Evolutionary conservation across 1,140 invertebrate species (phyloP), one percentile per base, ranked within the genome.

Genomic region (Orussus abietinus): DNA sequence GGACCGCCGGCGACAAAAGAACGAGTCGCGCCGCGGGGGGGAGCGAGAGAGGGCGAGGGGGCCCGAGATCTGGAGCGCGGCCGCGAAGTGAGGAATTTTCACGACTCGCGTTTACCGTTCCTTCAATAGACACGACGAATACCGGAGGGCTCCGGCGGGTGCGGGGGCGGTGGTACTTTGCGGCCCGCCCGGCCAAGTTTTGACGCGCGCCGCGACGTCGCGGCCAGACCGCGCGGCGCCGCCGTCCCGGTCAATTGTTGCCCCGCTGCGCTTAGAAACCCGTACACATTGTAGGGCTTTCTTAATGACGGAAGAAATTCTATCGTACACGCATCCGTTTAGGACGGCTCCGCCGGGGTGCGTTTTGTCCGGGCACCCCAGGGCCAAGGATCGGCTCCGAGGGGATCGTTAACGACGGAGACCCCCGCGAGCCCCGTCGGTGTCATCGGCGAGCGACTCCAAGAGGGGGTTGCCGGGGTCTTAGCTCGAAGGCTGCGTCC

Each of bases 241-340:
- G 34, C 55, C 28, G 13, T 34, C 28, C 14, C 28, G 42, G 53
- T 45, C 53, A 45, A 56, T 36, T 52, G 14, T 56, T 56, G 42
- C 43, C 26, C 45, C 45, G 42, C 22, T 38, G 45, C 47, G 63
- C 53, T 69, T 69, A 69, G 64, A 67, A 67, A 62, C 36, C 47
- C 51, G 55, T 57, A 54, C 52, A 59, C 54, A 64, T 65, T 69
- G 65, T 66, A 64, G 60, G 54, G 63, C 55, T 70, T 69, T 70
- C 67, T 70, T 70, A 70, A 70, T 70, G 67, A 70, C 63, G 67
- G 67, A 70, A 68, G 65, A 68, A 68, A 70, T 68, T 70, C 65
- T 68, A 67, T 68, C 65, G 59, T 63, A 59, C 59, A 56, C 49
- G 39, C 56, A 67, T 70, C 66, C 66, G 64, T 59, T 66, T 70